Evolutionary conservation across 2,797 vertebrate species (phyloP).

Genomic region (Epinephelus malabaricus): DNA sequence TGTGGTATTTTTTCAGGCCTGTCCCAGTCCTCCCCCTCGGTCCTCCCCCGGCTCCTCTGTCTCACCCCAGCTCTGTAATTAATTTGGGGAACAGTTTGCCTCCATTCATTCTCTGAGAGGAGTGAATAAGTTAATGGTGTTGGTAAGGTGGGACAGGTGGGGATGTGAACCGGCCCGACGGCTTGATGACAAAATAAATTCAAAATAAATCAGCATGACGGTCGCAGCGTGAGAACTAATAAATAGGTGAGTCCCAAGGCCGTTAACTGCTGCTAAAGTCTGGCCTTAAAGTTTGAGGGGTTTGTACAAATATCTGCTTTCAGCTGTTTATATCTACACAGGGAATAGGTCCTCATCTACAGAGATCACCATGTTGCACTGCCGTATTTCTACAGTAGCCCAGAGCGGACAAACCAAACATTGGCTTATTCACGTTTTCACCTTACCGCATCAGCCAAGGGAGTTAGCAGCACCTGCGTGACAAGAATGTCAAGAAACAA

Average conservation of each 20-base stretch:
- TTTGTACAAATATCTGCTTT: neutral
- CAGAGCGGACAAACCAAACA: too few relatives aligned
- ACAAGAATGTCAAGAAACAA: too few relatives aligned
- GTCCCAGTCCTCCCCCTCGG: neutral
- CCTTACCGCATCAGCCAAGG: too few relatives aligned
- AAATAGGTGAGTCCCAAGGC: slow-evolving; percentile 24
- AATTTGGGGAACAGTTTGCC: slow-evolving; percentile 49
- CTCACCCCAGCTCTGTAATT: slow-evolving; percentile 33
- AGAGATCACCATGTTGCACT: too few relatives aligned
- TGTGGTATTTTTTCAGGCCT: slow-evolving; percentile 14
- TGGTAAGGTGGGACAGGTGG: slow-evolving; percentile 55
- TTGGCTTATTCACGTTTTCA: too few relatives aligned
- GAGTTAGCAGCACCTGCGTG: too few relatives aligned
- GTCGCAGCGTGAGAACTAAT: slow-evolving; percentile 52
- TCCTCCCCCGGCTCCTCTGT: neutral
- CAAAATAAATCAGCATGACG: slow-evolving; percentile 34
- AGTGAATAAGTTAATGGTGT: slow-evolving; percentile 48
- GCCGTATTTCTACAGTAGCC: too few relatives aligned
- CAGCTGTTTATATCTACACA: neutral
- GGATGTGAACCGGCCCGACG: slow-evolving; percentile 1
- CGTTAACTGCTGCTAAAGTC: neutral
- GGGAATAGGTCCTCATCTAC: too few relatives aligned
- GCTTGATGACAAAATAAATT: slow-evolving; percentile 33
- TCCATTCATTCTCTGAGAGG: slow-evolving; percentile 35
- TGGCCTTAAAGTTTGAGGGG: neutral